phyloP scores from a whole-genome alignment of 2,797 vertebrate genomes.

The Ispidina picta region DNA sequence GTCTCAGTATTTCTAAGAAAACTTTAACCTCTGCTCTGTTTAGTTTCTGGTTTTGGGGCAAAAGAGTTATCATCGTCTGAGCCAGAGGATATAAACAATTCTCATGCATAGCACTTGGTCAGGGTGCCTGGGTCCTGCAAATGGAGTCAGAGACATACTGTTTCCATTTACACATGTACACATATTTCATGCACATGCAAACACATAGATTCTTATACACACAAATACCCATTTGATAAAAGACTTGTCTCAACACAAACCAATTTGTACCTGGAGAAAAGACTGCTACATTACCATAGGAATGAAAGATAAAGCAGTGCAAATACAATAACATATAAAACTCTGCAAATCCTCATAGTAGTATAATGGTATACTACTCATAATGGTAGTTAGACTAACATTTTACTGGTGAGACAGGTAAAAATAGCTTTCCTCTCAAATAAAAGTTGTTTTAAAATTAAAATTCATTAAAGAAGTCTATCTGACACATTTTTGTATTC shows the following conservation, averaged over 20 bases:
- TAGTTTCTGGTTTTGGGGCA: background rate
- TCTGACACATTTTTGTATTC: constrained; percentile 75
- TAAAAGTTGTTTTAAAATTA: constrained; percentile 76
- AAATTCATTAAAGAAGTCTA: constrained; percentile 76
- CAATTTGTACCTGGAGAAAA: background rate
- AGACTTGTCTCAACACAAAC: background rate
- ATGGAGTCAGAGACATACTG: background rate
- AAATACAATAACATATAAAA: constrained; percentile 43
- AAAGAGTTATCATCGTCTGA: background rate
- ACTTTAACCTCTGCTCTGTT: background rate
- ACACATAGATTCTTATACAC: background rate
- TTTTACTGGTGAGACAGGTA: constrained; percentile 39
- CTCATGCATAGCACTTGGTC: background rate
- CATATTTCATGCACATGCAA: too few species aligned
- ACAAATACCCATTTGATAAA: background rate
- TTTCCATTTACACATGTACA: background rate
- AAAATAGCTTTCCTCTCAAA: constrained; percentile 62
- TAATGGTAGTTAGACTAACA: background rate
- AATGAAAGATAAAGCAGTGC: constrained; percentile 40
- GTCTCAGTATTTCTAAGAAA: background rate
- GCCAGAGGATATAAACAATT: background rate
- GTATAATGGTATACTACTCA: too few species aligned
- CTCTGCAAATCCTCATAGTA: constrained; percentile 29
- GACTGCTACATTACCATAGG: background rate
- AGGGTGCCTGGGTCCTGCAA: background rate